A percentile compares a stretch with the other conserved stretches of the same genome.
Evolutionary conservation across 2,113 vertebrate genomes (phyloP).

Genomic region (Panthera uncia): DNA sequence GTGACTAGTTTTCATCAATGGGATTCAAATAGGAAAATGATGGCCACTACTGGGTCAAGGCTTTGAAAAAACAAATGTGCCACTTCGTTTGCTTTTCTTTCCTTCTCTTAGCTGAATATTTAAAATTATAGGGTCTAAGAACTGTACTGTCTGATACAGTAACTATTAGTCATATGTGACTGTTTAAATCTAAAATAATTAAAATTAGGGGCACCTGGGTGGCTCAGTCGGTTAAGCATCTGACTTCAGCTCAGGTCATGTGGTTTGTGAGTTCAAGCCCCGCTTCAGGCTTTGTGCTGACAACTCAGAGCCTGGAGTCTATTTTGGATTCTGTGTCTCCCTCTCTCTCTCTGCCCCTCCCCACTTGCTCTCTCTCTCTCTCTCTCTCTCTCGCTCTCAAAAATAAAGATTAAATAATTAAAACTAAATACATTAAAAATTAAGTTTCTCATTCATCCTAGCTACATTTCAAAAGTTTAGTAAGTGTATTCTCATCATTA

Average conservation of each 20-base stretch:
- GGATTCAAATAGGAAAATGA: background rate
- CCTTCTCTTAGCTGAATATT: background rate
- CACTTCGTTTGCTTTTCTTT: background rate
- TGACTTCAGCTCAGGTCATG: no score
- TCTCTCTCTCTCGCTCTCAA: no score
- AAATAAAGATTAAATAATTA: background rate
- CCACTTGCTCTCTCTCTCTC: no score
- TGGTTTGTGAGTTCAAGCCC: no score
- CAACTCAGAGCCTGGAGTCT: no score
- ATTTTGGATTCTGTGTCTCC: no score
- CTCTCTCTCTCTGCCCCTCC: no score
- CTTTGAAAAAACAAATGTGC: background rate
- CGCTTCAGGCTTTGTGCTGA: no score
- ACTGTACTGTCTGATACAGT: background rate
- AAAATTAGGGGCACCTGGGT: background rate
- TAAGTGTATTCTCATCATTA: background rate
- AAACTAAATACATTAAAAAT: constrained; percentile 1
- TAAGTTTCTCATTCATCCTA: background rate
- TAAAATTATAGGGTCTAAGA: background rate
- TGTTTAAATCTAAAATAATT: constrained; percentile 37
- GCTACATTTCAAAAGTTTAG: background rate
- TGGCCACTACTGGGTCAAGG: background rate
- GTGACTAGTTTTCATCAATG: background rate
- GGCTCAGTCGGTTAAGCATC: no score
- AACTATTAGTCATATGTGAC: background rate